Evolutionary conservation across 1,140 invertebrate genomes (phyloP).

Genomic region (Luehdorfia chinensis): DNA sequence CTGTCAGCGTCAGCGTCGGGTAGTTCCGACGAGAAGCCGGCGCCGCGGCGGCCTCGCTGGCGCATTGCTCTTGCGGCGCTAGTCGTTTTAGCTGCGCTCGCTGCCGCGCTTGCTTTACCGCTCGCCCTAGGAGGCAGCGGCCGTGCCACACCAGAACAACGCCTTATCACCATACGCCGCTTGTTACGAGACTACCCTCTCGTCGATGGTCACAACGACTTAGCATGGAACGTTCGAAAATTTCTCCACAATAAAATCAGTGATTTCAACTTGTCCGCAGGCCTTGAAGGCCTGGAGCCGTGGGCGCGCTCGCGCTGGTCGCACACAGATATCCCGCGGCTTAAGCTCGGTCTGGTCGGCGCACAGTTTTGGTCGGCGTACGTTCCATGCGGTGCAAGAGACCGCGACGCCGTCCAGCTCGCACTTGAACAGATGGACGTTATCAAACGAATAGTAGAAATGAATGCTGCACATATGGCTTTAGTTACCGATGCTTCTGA

Average conservation of each 20-base stretch:
- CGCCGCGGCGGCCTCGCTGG: slow-evolving; percentile 64
- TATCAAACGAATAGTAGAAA: slow-evolving; percentile 89
- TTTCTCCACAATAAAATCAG: slow-evolving; percentile 90
- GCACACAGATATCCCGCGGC: slow-evolving; percentile 92
- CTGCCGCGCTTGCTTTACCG: slow-evolving; percentile 65
- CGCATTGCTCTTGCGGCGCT: slow-evolving; percentile 65
- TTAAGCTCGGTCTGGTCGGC: slow-evolving; percentile 88
- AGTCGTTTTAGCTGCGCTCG: slow-evolving; percentile 62
- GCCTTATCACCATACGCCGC: slow-evolving; percentile 76
- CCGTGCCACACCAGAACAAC: slow-evolving; percentile 77
- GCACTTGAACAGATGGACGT: slow-evolving; percentile 93
- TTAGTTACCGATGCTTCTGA: slow-evolving; percentile 85
- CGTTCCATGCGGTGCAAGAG: slow-evolving; percentile 88
- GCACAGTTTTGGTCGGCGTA: slow-evolving; percentile 92
- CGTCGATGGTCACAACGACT: slow-evolving; percentile 90
- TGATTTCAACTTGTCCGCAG: slow-evolving; percentile 86
- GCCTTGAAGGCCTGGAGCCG: slow-evolving; percentile 85
- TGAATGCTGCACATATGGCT: slow-evolving; percentile 83
- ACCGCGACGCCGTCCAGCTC: slow-evolving; percentile 90
- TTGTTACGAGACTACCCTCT: slow-evolving; percentile 80
- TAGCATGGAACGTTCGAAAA: slow-evolving; percentile 90
- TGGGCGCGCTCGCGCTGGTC: slow-evolving; percentile 90
- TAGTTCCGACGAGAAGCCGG: slow-evolving; percentile 71
- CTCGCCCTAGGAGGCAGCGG: slow-evolving; percentile 71
- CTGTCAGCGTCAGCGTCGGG: slow-evolving; percentile 68